phyloP scores from a whole-genome alignment of 2,113 vertebrate species.

The Ctenodactylus gundi region DNA sequence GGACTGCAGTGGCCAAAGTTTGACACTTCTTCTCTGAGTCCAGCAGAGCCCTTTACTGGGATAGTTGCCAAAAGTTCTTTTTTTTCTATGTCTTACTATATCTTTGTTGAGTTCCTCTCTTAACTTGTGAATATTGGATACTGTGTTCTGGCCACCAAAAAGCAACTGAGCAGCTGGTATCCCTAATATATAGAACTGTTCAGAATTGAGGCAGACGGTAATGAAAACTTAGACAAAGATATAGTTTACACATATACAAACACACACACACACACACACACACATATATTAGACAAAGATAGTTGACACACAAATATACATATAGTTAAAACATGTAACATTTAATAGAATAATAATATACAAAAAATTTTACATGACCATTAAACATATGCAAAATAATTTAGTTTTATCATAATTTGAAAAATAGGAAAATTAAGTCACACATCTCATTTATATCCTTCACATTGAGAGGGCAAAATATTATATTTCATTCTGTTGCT shows the following conservation, averaged over 20 bases:
- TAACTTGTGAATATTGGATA: too few relatives aligned
- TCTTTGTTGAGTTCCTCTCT: too few relatives aligned
- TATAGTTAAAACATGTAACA: too few relatives aligned
- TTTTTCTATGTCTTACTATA: too few relatives aligned
- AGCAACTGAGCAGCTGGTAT: too few relatives aligned
- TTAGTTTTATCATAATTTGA: neutral
- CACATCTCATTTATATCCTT: neutral
- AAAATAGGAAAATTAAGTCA: conserved; percentile 10
- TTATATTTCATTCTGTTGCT: neutral
- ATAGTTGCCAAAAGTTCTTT: too few relatives aligned
- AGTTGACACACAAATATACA: too few relatives aligned
- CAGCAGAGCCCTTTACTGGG: too few relatives aligned
- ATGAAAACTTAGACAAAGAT: neutral
- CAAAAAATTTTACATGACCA: neutral
- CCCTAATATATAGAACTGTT: neutral
- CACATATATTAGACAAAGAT: too few relatives aligned
- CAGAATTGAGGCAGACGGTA: neutral
- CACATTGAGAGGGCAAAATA: neutral
- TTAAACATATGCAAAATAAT: neutral
- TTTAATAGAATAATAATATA: neutral
- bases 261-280: neutral
- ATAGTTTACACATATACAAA: neutral
- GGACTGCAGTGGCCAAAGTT: too few relatives aligned
- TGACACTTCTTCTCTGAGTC: too few relatives aligned
- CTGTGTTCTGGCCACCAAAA: too few relatives aligned